These are phyloP conservation scores for Halcyon chelicuti DNA, from an alignment of 2,797 vertebrate species.

Conservation along the genomic window DNA sequence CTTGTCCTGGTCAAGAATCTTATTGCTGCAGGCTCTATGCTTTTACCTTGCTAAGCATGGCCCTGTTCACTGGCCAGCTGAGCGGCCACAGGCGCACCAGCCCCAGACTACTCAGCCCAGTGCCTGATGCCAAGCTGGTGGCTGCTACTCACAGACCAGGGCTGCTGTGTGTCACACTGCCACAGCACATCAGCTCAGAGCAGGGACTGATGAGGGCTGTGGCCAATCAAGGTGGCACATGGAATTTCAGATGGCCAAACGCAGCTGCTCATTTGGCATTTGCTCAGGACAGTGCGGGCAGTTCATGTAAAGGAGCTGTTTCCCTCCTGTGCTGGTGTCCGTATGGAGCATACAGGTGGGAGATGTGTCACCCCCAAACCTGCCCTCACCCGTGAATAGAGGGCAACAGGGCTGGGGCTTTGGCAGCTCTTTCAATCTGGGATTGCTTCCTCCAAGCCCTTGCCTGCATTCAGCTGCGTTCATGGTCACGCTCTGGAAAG, in stretches of 20 bases:
- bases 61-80: accelerated
- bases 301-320: background rate
- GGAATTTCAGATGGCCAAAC: background rate
- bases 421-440: background rate
- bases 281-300: background rate
- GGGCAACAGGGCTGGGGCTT: background rate
- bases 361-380: background rate
- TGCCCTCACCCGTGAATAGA: background rate
- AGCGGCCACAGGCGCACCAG: accelerated
- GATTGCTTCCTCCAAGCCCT: background rate
- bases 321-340: background rate
- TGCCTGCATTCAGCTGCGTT: background rate
- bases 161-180: background rate
- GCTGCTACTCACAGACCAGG: accelerated
- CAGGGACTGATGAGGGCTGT: background rate
- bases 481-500: background rate
- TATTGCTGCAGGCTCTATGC: background rate
- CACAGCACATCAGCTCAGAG: background rate
- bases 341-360: background rate
- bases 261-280: background rate
- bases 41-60: background rate
- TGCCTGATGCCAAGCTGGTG: background rate
- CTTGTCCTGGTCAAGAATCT: background rate
- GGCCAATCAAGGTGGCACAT: background rate
- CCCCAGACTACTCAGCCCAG: background rate